Evolutionary conservation across 2,888 invertebrate genomes (phyloP).

Genomic region (Aleiodes alternator): DNA sequence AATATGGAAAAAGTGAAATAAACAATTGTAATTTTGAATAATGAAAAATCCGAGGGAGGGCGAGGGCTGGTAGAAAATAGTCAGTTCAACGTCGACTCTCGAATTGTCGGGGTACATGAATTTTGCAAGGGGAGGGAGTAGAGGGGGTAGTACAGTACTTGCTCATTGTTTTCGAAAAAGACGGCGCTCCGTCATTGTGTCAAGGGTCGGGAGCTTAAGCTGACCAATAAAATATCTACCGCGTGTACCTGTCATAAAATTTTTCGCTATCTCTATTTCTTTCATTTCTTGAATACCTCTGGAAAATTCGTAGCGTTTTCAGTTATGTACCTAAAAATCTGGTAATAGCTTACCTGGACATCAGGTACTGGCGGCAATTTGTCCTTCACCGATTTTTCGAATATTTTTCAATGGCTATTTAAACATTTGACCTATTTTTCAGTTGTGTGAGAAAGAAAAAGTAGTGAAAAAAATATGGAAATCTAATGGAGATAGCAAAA

Average conservation of each 20-base stretch:
- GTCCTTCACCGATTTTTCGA: conserved; percentile 28
- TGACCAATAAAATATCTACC: conserved; percentile 45
- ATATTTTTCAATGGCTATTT: background rate
- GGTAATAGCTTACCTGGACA: conserved; percentile 2
- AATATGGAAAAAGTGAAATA: background rate
- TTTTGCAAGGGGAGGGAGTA: background rate
- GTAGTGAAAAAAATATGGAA: background rate
- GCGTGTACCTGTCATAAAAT: conserved; percentile 45
- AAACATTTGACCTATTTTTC: conserved; percentile 29
- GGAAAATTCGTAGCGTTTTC: conserved; percentile 7
- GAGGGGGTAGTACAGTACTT: conserved; percentile 5
- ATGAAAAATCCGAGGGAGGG: background rate
- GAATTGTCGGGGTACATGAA: background rate
- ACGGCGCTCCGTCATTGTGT: conserved; percentile 53
- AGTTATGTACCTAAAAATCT: conserved; percentile 7
- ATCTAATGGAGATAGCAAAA: too few species aligned
- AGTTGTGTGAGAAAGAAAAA: background rate
- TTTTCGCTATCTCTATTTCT: background rate
- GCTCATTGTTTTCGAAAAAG: conserved; percentile 53
- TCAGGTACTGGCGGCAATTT: conserved; percentile 21
- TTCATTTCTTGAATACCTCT: background rate
- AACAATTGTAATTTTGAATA: background rate
- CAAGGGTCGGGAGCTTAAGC: conserved; percentile 45
- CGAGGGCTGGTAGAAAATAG: background rate
- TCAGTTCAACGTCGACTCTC: conserved; percentile 2